Conservation (phyloP, 2,113 vertebrate genomes). For the Crotalus tigris region DNA sequence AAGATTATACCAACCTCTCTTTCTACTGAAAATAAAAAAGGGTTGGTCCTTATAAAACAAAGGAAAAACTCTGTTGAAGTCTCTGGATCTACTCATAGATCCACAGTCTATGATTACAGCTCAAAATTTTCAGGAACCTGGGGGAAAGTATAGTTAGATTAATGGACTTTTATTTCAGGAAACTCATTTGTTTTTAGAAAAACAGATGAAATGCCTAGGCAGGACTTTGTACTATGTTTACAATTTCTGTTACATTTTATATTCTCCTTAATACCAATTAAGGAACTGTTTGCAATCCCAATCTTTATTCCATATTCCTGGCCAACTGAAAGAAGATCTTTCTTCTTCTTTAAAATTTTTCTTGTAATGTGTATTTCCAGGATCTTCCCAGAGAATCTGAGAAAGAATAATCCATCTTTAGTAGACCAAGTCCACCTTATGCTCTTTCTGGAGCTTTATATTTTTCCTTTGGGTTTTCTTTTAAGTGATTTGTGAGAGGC, state of each 20-base stretch:
- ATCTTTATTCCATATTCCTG: neutral
- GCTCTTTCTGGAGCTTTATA: neutral
- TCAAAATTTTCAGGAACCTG: neutral
- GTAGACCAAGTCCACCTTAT: neutral
- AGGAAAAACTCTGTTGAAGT: neutral
- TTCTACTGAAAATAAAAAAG: neutral
- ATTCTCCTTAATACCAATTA: neutral
- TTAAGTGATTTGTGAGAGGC: neutral
- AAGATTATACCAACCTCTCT: neutral
- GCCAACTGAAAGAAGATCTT: neutral
- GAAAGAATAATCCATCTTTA: neutral
- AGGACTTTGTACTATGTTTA: neutral
- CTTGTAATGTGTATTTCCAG: neutral
- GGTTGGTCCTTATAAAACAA: neutral
- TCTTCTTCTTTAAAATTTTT: neutral
- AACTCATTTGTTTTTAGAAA: neutral
- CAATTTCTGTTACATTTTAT: neutral
- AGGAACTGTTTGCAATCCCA: neutral
- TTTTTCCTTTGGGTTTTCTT: neutral
- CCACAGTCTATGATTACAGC: neutral
- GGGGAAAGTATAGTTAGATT: neutral
- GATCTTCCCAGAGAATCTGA: neutral
- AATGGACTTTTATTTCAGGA: neutral
- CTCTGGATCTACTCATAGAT: neutral
- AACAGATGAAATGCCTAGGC: neutral